These are phyloP conservation scores for Oceanodroma tethys DNA, from an alignment of 2,113 vertebrate genomes.

Conservation along the genomic window DNA sequence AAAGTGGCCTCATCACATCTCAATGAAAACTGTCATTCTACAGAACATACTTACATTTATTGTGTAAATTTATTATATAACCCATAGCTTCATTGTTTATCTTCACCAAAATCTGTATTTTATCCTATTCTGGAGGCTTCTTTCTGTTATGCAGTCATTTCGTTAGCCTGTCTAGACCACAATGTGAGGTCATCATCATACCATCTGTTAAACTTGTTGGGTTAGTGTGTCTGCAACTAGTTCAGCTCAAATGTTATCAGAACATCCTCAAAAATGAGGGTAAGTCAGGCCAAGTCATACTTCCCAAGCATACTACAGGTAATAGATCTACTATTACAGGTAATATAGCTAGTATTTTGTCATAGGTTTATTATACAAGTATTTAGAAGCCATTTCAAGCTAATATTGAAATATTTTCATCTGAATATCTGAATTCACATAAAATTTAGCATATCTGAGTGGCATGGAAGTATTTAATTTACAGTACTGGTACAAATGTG, in stretches of 20 bases:
- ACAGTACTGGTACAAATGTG: background rate
- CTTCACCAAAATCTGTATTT: background rate
- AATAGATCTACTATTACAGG: background rate
- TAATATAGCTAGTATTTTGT: background rate
- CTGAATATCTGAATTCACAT: background rate
- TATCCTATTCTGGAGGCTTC: background rate
- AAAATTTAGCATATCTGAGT: background rate
- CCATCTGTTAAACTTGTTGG: background rate
- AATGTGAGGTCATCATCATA: background rate
- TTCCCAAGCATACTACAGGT: background rate
- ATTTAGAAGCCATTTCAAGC: background rate
- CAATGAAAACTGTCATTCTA: background rate
- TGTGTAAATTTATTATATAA: background rate
- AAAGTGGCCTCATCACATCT: background rate
- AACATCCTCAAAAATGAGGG: background rate
- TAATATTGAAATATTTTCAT: background rate
- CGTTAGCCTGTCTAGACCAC: constrained; percentile 20
- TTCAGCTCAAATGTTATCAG: background rate
- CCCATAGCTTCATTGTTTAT: background rate
- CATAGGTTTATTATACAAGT: background rate
- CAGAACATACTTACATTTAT: background rate
- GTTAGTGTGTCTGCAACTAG: background rate
- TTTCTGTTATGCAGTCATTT: constrained; percentile 8
- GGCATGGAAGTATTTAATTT: background rate
- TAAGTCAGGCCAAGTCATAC: background rate